These are phyloP conservation scores for Xyrichtys novacula DNA, from an alignment of 2,797 vertebrate genomes.

Conservation along the genomic window DNA sequence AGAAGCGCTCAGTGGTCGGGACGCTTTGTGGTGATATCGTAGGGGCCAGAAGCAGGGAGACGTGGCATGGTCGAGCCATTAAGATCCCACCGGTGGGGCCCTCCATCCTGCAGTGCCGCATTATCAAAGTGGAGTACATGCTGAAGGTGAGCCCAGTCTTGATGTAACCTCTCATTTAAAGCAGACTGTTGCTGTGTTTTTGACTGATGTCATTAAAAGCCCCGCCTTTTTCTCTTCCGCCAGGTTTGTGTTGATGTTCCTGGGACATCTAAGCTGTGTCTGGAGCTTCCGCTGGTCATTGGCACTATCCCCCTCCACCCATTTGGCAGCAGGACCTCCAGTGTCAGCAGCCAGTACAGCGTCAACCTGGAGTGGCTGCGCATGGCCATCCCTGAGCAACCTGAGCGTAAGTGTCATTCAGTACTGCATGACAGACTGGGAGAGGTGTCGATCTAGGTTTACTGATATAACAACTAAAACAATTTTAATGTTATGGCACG, in stretches of 20 bases:
- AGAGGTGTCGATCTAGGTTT: not conserved
- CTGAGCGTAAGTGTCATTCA: slow-evolving; percentile 88
- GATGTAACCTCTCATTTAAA: too few species aligned
- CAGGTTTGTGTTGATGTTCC: slow-evolving; percentile 97
- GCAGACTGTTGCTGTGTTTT: not conserved
- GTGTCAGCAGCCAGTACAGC: slow-evolving; percentile 93
- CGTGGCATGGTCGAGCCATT: slow-evolving; percentile 93
- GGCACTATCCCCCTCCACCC: slow-evolving; percentile 95
- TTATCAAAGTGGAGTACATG: slow-evolving; percentile 94
- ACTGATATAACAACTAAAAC: not conserved
- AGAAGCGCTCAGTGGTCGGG: slow-evolving; percentile 92
- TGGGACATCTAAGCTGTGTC: slow-evolving; percentile 91
- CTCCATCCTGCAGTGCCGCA: slow-evolving; percentile 94
- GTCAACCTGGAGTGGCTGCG: slow-evolving; percentile 92
- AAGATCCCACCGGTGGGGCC: slow-evolving; percentile 96
- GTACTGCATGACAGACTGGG: not conserved
- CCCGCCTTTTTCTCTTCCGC: not conserved
- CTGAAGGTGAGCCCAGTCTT: slow-evolving; percentile 88
- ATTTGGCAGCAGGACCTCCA: slow-evolving; percentile 93
- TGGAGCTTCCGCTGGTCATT: slow-evolving; percentile 95
- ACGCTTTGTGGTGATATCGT: slow-evolving; percentile 89
- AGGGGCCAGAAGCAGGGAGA: slow-evolving; percentile 83
- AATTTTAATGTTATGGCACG: too few species aligned
- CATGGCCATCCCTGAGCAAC: slow-evolving; percentile 88
- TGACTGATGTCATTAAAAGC: not conserved